Percentiles rank a stretch among this genome's conserved stretches.
These are phyloP conservation scores for Labroides dimidiatus DNA, from an alignment of 2,797 vertebrate genomes.

Conservation along the genomic window DNA sequence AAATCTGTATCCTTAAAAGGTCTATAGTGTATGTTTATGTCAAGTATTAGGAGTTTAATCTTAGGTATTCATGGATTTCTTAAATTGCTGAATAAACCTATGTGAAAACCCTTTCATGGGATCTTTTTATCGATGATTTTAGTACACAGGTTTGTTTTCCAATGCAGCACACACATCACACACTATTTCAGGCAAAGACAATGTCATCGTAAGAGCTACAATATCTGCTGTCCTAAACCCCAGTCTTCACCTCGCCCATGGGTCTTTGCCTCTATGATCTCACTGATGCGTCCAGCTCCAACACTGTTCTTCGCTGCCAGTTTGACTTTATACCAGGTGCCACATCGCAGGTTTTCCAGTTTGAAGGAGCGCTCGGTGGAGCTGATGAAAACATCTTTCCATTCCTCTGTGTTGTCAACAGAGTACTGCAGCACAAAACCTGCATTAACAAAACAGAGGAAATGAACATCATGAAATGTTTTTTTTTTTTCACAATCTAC, in stretches of 20 bases:
- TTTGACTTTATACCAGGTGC: slow-evolving; percentile 99
- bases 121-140: no score
- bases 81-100: no score
- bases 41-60: no score
- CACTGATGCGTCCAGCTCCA: slow-evolving; percentile 96
- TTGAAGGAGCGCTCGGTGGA: slow-evolving; percentile 95
- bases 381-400: slow-evolving; percentile 98
- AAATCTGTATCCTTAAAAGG: no score
- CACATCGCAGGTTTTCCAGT: slow-evolving; percentile 96
- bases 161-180: background rate
- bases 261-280: slow-evolving; percentile 99
- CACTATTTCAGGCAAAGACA: background rate
- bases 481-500: background rate
- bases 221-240: background rate
- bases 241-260: slow-evolving; percentile 90
- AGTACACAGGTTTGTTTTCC: no score
- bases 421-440: slow-evolving; percentile 99
- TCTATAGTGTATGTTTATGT: no score
- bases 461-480: background rate
- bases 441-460: slow-evolving; percentile 49
- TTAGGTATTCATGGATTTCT: no score
- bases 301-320: slow-evolving; percentile 98
- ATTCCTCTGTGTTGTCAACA: slow-evolving; percentile 97
- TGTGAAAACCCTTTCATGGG: no score
- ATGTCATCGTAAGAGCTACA: background rate